Evolutionary conservation across 2,888 invertebrate genomes (phyloP), one percentile per base, ranked within the genome.

Genomic region (Autographa gamma): DNA sequence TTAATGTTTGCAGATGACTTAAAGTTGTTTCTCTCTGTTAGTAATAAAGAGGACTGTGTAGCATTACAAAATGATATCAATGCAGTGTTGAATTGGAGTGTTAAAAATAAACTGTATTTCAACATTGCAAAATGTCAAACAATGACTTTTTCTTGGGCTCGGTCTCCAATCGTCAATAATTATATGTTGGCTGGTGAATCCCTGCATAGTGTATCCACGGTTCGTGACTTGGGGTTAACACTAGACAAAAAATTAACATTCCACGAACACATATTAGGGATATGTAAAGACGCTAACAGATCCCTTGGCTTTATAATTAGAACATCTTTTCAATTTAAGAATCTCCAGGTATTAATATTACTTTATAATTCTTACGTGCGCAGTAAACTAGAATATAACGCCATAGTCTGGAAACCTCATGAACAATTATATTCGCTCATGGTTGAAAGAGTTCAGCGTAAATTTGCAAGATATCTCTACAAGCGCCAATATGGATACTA

Each of bases 351-450:
- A n/a, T 18, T 61, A 43, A 61, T 19, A 8, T 25, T 43, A 11
- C 43, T 62, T 2, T 62, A 48, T n/a, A 63, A 63, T 63, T 6
- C 61, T 0, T 62, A 48, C 19, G 61, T 62, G 3, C 48, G 61
- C 16, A 62, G 63, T 41, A 63, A 63, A 18, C n/a, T 63, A n/a
- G 63, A 63, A 11, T 63, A 63, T 19, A 63, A 63, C n/a, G 6
- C 63, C 14, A 32, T 63, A 19, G 32, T 63, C 4, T 63, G 63
- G 63, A 63, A 32, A 16, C 63, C 63, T 8, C 18, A 59, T 31
- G 65, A 65, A 59, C 41, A 65, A 5, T 25, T 65, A 56, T 65
- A 65, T 43, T n/a, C 6, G 7, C n/a, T 59, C 13, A 65, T 43
- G 59, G 31, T 65, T n/a, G n/a, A n/a, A n/a, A n/a, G n/a, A n/a